Evolutionary conservation across 1,140 invertebrate genomes (phyloP), one percentile per base, ranked within the genome.

Genomic region (Mya arenaria): DNA sequence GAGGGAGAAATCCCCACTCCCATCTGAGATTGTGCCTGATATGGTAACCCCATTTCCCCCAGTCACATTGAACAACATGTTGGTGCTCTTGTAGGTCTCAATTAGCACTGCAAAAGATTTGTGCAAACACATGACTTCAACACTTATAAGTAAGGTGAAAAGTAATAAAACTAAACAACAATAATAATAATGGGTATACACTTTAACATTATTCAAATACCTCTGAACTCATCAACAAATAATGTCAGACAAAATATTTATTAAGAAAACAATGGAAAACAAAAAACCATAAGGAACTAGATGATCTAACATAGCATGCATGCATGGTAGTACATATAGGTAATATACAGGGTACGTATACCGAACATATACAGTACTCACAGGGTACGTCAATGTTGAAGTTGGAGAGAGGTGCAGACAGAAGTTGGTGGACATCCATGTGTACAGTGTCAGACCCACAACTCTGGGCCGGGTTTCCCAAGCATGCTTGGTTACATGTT

Each of bases 61-160:
- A 15, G 81, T 83, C n/a, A 85, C 19, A 36, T 83, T 83, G 34
- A 83, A 85, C 19, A 68, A 34, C 4, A 85, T 34, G 1, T 23
- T 75, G 8, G 65, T 75, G 19, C 34, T 39, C 13, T 72, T 63
- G 32, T 81, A 85, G 8, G 84, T 83, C 34, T 85, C 84, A 25
- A 83, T 10, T 1, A 85, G 6, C 1, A 41, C 75, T 79, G 32
- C 65, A 66, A 55, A 36, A 19, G 41, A n/a, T n/a, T n/a, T n/a
- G n/a, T n/a, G n/a, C n/a, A n/a, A n/a, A n/a, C n/a, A n/a, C n/a
- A n/a, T n/a, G n/a, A n/a, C n/a, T n/a, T n/a, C n/a, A n/a, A n/a
- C n/a, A n/a, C n/a, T n/a, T n/a, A n/a, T n/a, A n/a, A n/a, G n/a
- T n/a, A n/a, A n/a, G n/a, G n/a, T n/a, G n/a, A n/a, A n/a, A n/a